A percentile compares a stretch with the other conserved stretches of the same genome.
Conservation (phyloP, 2,888 invertebrate species). For the Atherix ibis region DNA sequence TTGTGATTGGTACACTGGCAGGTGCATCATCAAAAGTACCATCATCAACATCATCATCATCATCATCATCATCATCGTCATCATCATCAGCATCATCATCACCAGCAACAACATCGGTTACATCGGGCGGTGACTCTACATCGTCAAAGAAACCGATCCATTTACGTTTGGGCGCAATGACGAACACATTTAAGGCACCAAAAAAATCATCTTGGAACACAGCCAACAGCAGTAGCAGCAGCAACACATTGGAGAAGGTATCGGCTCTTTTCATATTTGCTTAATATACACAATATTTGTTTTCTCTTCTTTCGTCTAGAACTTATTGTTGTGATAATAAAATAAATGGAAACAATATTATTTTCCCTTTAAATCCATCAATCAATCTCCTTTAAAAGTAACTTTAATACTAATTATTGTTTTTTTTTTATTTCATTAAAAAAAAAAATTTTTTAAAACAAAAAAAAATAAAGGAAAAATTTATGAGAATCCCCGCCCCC, state of each 20-base stretch:
- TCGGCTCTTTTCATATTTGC: constrained; percentile 9
- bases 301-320: constrained; percentile 12
- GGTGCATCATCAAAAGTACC: not conserved
- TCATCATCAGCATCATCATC: not conserved
- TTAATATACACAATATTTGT: constrained; percentile 8
- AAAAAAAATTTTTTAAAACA: too few species aligned
- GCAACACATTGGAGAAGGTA: constrained; percentile 10
- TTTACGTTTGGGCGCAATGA: constrained; percentile 13
- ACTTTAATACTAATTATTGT: too few species aligned
- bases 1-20: not conserved
- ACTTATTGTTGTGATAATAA: constrained; percentile 6
- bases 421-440: too few species aligned
- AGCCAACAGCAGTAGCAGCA: constrained; percentile 1
- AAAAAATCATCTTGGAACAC: constrained; percentile 7
- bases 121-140: too few species aligned
- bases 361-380: not conserved
- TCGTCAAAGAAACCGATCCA: constrained; percentile 16
- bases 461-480: too few species aligned
- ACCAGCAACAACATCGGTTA: not conserved
- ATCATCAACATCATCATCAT: constrained; percentile 1
- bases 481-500: too few species aligned
- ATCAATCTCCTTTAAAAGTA: not conserved
- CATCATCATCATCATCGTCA: constrained; percentile 2
- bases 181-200: constrained; percentile 12
- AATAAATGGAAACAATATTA: not conserved